Conservation (phyloP, 2,888 invertebrate genomes). For the Eubasilissa splendida region DNA sequence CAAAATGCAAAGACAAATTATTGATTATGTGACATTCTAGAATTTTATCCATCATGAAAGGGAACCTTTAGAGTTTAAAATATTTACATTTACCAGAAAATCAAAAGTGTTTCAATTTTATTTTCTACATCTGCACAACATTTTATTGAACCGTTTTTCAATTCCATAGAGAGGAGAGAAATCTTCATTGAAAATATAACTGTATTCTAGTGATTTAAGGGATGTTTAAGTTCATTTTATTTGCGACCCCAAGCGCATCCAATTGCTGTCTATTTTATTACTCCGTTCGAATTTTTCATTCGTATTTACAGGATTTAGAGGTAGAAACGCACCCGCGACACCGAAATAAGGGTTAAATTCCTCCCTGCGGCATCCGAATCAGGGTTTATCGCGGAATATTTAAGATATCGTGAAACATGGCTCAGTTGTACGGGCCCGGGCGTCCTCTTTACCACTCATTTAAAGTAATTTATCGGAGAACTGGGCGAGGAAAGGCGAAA, state of each 20-base stretch:
- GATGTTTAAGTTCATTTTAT: conserved; percentile 40
- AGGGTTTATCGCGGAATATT: conserved; percentile 3
- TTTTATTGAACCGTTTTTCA: neutral
- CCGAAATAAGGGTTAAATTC: conserved; percentile 21
- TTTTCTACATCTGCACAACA: neutral
- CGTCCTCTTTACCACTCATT: conserved; percentile 54
- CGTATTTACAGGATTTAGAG: conserved; percentile 34
- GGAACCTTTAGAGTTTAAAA: neutral
- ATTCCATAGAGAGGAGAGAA: neutral
- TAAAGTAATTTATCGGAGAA: conserved; percentile 56
- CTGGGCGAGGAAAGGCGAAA: conserved; percentile 47
- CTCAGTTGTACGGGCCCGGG: conserved; percentile 20
- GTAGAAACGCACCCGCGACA: conserved; percentile 19
- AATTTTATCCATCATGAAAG: too few relatives aligned
- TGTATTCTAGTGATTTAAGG: neutral
- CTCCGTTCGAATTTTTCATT: conserved; percentile 38
- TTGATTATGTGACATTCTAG: neutral
- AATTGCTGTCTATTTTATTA: conserved; percentile 48
- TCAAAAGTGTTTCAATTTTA: too few relatives aligned
- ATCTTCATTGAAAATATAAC: neutral
- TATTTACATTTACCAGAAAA: neutral
- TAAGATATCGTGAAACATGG: conserved; percentile 27
- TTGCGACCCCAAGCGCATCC: conserved; percentile 28
- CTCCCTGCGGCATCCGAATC: conserved; percentile 24
- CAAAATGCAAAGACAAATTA: neutral